These are phyloP conservation scores for Furnarius figulus DNA, from an alignment of 2,113 vertebrate genomes.

Conservation along the genomic window DNA sequence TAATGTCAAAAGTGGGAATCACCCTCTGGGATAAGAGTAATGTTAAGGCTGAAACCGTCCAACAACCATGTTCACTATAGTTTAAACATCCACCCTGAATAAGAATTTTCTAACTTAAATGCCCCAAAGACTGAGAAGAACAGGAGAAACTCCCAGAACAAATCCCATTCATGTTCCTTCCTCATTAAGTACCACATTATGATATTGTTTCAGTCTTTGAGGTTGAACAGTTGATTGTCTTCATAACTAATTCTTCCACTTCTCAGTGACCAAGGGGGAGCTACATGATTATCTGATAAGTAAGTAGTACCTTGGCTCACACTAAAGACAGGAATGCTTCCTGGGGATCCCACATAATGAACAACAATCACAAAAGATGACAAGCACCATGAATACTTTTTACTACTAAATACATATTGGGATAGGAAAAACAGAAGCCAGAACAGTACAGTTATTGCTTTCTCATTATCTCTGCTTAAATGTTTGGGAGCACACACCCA, in stretches of 20 bases:
- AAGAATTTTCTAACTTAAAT: neutral
- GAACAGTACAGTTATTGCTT: neutral
- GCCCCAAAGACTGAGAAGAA: neutral
- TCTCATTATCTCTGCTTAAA: neutral
- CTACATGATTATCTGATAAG: neutral
- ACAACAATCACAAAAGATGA: neutral
- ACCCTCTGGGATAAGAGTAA: neutral
- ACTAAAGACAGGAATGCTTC: neutral
- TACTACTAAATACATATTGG: neutral
- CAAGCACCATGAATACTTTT: neutral
- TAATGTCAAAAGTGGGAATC: neutral
- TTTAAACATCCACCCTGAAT: neutral
- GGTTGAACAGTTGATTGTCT: neutral
- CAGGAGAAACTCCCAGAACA: neutral
- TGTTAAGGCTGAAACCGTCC: neutral
- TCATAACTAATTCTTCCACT: neutral
- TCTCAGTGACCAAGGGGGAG: neutral
- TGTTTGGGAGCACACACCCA: neutral
- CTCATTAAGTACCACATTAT: neutral
- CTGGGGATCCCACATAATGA: neutral
- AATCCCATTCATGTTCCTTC: neutral
- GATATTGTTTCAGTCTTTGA: neutral
- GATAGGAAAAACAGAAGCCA: neutral
- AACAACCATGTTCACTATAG: neutral
- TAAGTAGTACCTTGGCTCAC: neutral